Evolutionary conservation across 1,140 invertebrate genomes (phyloP), one percentile per base, ranked within the genome.

Genomic region (Tetragonula clypearis): DNA sequence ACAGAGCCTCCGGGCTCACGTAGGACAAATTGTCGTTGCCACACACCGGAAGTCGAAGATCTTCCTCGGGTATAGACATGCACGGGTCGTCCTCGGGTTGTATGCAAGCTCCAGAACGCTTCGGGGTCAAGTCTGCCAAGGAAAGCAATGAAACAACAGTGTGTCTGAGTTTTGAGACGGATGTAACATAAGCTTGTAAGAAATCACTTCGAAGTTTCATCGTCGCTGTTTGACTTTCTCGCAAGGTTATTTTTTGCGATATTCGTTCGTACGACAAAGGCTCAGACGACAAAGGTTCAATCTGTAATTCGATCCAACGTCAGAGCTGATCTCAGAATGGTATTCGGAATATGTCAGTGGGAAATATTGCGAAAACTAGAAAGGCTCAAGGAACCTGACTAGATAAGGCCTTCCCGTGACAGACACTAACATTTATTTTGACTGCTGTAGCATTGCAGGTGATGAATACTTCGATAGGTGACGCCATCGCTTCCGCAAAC

Each of bases 401-500:
- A 6, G 21, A n/a, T 76, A 76, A 58, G 74, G 56, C 21, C 5
- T 23, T 41, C n/a, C 6, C 14, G 2, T 19, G 15, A 21, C 4
- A 2, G 15, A 49, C 21, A 87, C 90, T 90, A 82, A 94, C 93
- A 89, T 92, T 91, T 92, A 80, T 93, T 88, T 30, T 87, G 85
- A 69, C 79, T 79, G 35, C 84, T 89, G 21, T 92, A 86, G 78
- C 93, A 94, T 53, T 89, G 88, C 49, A 94, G 84, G 79, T 93
- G 93, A 85, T 92, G 85, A 55, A 86, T 85, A 55, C 91, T 93
- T 35, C 66, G 79, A 76, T 94, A 93, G 23, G 93, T 92, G 30
- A 87, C 79, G 23, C 92, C 93, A 79, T 94, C 93, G 82, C 87
- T 91, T 72, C 92, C 93, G 75, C 93, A 94, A 35, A 93, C 92